These are phyloP conservation scores for Meles meles DNA, from an alignment of 2,113 vertebrate genomes.

Conservation along the genomic window DNA sequence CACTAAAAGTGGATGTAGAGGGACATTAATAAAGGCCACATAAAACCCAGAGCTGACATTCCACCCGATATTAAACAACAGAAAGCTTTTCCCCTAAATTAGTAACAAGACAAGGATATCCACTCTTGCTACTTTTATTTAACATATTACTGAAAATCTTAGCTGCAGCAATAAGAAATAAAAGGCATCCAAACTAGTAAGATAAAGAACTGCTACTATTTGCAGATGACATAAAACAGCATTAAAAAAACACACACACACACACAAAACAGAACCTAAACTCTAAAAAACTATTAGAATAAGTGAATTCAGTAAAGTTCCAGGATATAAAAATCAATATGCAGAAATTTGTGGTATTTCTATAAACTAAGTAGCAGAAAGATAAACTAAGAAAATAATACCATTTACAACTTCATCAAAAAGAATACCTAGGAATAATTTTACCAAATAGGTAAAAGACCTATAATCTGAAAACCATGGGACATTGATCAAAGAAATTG, in stretches of 20 bases:
- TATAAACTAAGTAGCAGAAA: background rate
- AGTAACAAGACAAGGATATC: background rate
- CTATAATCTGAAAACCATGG: background rate
- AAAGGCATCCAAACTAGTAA: background rate
- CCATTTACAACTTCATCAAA: background rate
- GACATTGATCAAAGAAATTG: background rate
- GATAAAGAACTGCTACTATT: background rate
- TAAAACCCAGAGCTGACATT: background rate
- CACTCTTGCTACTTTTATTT: background rate
- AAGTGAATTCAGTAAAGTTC: background rate
- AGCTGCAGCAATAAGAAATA: background rate
- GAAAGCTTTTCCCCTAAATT: background rate
- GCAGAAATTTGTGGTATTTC: background rate
- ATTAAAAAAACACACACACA: background rate
- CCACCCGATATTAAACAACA: background rate
- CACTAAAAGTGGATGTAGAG: background rate
- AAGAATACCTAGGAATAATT: background rate
- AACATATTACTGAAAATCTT: background rate
- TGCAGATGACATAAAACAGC: background rate
- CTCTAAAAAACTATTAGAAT: background rate
- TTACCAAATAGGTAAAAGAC: background rate
- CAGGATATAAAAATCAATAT: background rate
- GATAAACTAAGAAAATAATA: background rate
- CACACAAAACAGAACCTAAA: background rate
- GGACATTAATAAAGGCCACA: background rate